These are phyloP conservation scores for Caenorhabditis wallacei DNA, from an alignment of 2,888 invertebrate species.

Conservation along the genomic window DNA sequence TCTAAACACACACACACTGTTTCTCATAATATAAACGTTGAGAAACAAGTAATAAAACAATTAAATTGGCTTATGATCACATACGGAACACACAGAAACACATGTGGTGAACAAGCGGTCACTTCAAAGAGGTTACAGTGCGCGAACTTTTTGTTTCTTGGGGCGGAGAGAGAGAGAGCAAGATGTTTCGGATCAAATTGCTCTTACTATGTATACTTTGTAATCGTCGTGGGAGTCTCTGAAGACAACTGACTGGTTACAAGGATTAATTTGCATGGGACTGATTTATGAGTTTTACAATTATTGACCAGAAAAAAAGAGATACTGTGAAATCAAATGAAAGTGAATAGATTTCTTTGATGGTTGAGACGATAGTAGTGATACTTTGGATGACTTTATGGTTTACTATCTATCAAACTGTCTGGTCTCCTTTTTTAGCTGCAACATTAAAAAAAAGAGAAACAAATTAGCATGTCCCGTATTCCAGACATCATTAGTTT, in stretches of 20 bases:
- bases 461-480: too few species aligned
- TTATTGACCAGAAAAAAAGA: too few species aligned
- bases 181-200: conserved; percentile 61
- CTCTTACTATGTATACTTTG: conserved; percentile 41
- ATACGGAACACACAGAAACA: conserved; percentile 4
- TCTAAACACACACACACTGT: conserved; percentile 10
- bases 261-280: background rate
- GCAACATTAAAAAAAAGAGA: too few species aligned
- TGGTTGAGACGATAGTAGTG: too few species aligned
- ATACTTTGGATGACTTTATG: too few species aligned
- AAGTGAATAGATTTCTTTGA: too few species aligned
- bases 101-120: conserved; percentile 59
- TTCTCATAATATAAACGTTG: conserved; percentile 59
- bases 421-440: too few species aligned
- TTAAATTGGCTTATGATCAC: conserved; percentile 39
- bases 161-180: background rate
- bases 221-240: conserved; percentile 27
- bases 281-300: conserved; percentile 20
- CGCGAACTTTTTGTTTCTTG: conserved; percentile 50
- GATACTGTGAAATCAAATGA: too few species aligned
- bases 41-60: conserved; percentile 59
- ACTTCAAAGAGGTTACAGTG: conserved; percentile 58
- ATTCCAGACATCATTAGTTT: too few species aligned
- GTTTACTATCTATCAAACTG: too few species aligned
- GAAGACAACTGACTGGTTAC: conserved; percentile 24